These are phyloP conservation scores for Rana temporaria DNA, from an alignment of 2,113 vertebrate species.

Conservation along the genomic window DNA sequence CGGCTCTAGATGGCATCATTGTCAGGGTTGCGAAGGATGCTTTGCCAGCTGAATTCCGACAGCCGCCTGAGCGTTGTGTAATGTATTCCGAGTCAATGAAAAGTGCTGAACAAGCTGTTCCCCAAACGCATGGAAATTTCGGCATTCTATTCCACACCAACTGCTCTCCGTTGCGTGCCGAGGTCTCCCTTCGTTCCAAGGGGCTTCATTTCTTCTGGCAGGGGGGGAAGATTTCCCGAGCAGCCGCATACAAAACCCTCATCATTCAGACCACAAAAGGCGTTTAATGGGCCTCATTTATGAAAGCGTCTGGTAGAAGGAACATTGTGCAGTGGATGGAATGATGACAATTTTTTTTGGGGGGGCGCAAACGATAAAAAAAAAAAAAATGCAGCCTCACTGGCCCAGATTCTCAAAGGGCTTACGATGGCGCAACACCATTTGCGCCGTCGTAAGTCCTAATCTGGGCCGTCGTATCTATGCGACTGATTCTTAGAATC, in stretches of 20 bases:
- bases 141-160: slow-evolving; percentile 27
- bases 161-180: slow-evolving; percentile 4
- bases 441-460: no score
- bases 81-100: slow-evolving; percentile 19
- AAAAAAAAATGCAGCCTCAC: no score
- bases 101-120: slow-evolving; percentile 16
- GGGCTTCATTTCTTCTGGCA: slow-evolving; percentile 26
- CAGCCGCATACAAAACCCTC: slow-evolving; percentile 2
- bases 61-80: neutral
- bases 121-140: neutral
- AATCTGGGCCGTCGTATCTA: no score
- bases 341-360: no score
- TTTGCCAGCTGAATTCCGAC: neutral
- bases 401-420: no score
- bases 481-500: no score
- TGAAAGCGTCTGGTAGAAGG: no score
- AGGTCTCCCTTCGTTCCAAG: neutral
- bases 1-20: neutral
- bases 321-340: no score
- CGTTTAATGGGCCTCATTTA: neutral
- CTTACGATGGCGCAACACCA: no score
- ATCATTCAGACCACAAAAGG: slow-evolving; percentile 18
- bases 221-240: slow-evolving; percentile 2
- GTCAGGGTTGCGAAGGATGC: neutral
- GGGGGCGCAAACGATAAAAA: no score